phyloP scores from a whole-genome alignment of 2,113 vertebrate species.

The Galbula dea region DNA sequence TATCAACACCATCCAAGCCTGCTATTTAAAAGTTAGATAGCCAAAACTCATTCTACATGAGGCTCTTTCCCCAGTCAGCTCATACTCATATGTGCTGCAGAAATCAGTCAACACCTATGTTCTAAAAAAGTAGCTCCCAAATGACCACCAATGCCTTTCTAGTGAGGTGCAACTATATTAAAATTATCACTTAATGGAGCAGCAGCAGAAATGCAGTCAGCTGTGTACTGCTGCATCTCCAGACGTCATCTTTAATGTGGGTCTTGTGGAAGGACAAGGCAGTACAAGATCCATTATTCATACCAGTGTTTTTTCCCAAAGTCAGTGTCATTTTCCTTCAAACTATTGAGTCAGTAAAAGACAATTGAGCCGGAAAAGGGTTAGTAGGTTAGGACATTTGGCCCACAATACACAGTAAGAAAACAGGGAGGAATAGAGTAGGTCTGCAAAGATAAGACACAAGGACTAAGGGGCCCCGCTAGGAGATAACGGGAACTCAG shows the following conservation, averaged over 20 bases:
- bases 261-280: background rate
- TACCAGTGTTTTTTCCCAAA: background rate
- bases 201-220: rapidly evolving
- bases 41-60: background rate
- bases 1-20: background rate
- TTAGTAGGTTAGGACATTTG: no score
- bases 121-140: background rate
- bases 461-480: no score
- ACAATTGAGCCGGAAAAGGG: no score
- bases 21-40: background rate
- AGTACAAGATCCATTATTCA: background rate
- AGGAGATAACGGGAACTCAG: no score
- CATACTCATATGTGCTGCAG: background rate
- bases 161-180: background rate
- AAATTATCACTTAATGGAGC: background rate
- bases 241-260: rapidly evolving
- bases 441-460: no score
- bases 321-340: background rate
- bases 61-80: background rate
- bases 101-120: background rate
- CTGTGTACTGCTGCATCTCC: background rate
- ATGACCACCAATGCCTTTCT: background rate
- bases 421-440: no score
- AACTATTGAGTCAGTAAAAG: no score
- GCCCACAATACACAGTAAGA: no score